Conservation (phyloP, 1,140 invertebrate genomes). For the Diuraphis noxia region DNA sequence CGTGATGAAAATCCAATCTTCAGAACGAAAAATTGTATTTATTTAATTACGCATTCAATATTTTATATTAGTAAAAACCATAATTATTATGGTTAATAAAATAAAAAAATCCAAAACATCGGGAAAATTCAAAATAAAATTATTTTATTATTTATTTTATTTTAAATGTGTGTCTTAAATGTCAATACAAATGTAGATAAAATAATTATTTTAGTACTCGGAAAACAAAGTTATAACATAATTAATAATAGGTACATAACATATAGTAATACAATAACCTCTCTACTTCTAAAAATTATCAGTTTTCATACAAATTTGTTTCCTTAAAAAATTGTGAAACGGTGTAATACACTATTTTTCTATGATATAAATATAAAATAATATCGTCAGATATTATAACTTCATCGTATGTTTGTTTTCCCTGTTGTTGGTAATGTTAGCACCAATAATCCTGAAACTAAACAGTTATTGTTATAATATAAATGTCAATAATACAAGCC, state of each 20-base stretch:
- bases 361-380: background rate
- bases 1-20: too few species aligned
- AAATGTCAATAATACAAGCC: background rate
- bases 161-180: background rate
- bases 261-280: background rate
- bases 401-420: background rate
- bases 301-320: background rate
- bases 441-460: slow-evolving; percentile 35
- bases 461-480: background rate
- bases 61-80: too few species aligned
- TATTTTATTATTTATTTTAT: background rate
- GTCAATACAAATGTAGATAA: background rate
- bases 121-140: background rate
- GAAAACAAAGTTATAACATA: background rate
- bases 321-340: background rate
- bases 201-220: background rate
- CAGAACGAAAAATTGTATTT: too few species aligned
- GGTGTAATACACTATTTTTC: background rate
- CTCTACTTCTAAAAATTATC: background rate
- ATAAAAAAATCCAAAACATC: too few species aligned
- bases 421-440: slow-evolving; percentile 25
- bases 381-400: background rate
- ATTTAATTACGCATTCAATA: too few species aligned
- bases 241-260: background rate
- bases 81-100: too few species aligned